These are phyloP conservation scores for Rattus norvegicus DNA, from an alignment of 2,113 vertebrate genomes.

Conservation along the genomic window GRCr8 NC_086036.1:51294001-51294500, in stretches of 20 bases:
- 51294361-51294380: neutral
- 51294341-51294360: neutral
- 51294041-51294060: neutral
- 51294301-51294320: conserved; percentile 5
- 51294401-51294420: neutral
- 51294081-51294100: neutral
- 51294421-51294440: neutral
- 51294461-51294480: neutral
- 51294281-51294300: neutral
- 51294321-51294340: neutral
- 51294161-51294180: neutral
- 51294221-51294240: neutral
- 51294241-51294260: neutral
- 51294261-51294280: neutral
- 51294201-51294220: neutral
- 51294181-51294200: neutral
- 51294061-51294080: neutral
- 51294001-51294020: conserved; percentile 33
- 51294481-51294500: neutral
- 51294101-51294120: neutral
- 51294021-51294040: conserved; percentile 51
- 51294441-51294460: neutral
- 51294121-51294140: neutral
- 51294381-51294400: neutral
- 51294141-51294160: neutral